A percentile compares a stretch with the other conserved stretches of the same genome.
Evolutionary conservation across 2,797 vertebrate genomes (phyloP).

Genomic region (Poeciliopsis turneri): DNA sequence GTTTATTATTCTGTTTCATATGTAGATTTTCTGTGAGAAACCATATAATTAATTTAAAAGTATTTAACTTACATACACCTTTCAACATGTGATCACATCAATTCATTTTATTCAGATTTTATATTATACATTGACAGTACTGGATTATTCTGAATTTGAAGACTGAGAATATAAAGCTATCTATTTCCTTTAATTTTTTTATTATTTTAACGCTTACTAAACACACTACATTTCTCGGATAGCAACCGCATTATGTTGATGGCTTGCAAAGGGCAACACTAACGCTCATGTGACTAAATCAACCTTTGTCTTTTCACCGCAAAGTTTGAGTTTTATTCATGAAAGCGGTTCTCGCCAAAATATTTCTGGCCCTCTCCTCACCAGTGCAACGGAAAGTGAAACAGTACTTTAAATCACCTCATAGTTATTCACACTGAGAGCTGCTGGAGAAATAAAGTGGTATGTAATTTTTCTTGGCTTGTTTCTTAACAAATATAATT

Average conservation of each 20-base stretch:
- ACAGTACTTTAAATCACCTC: slow-evolving; percentile 26
- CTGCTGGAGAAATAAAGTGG: slow-evolving; percentile 20
- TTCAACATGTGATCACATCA: background rate
- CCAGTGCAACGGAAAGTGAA: slow-evolving; percentile 21
- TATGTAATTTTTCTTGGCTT: slow-evolving; percentile 36
- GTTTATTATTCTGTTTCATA: background rate
- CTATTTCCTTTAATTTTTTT: background rate
- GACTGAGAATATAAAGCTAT: background rate
- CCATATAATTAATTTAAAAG: background rate
- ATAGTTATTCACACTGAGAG: slow-evolving; percentile 8
- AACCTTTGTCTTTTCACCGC: slow-evolving; percentile 6
- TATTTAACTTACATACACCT: background rate
- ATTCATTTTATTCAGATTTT: background rate
- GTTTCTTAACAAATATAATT: slow-evolving; percentile 44
- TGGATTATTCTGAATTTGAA: background rate
- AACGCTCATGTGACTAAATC: slow-evolving; percentile 3
- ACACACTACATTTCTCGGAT: background rate
- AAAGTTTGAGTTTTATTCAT: slow-evolving; percentile 9
- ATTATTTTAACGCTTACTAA: background rate
- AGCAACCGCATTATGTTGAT: slow-evolving; percentile 4
- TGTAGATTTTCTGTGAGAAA: background rate
- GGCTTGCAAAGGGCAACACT: background rate
- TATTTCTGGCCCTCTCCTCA: slow-evolving; percentile 3
- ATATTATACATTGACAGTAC: background rate
- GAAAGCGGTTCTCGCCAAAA: slow-evolving; percentile 2